Base-by-base conservation (phyloP, 2,888 invertebrate species). In the Cephus runcator region DNA sequence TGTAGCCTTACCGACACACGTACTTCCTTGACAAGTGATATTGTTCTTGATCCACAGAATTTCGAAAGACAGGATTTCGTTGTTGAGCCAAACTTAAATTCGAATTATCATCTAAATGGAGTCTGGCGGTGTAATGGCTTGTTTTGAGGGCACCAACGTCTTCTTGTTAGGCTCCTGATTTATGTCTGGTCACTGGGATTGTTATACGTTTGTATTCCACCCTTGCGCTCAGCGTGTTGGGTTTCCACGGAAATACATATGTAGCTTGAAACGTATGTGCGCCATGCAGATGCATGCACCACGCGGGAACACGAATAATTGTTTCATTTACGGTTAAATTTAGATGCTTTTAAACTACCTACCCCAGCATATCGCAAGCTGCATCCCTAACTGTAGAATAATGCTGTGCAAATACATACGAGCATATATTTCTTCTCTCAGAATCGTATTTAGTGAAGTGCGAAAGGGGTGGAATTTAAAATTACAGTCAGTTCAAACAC, bases 121-220 rank as follows among this genome's bases (percentile, higher is more conserved):
- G 36, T 71, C 11, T 71, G 71, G 12, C 1, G 12, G 83, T 85
- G 86, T 81, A 85, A 85, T 83, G 78, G 81, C 79, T 80, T 79
- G 77, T 79, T 79, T 76, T 71, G 34, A 77, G 77, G 75, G 12
- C 34, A 69, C 68, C 76, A 77, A 79, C 80, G 74, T 34, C 81
- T 85, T 82, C 84, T 86, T 84, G 84, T 81, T 31, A 31, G 74
- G 40, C 79, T 30, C 78, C 79, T 87, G 87, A 86, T 86, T 87
- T 87, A 86, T 83, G 83, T 79, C 77, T 80, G 78, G 31, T 73
- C 83, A 81, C 83, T 81, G 79, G 78, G 76, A 73, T 56, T 56
- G 73, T 76, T 73, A 71, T 68, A 56, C 56, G 56, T 23, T 56
- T 56, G 56, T 56, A 56, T 56, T 23, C 56, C 9, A 23, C 23